phyloP scores from a whole-genome alignment of 64 coral and sea anemone species.

The Anthopleura sola region DNA sequence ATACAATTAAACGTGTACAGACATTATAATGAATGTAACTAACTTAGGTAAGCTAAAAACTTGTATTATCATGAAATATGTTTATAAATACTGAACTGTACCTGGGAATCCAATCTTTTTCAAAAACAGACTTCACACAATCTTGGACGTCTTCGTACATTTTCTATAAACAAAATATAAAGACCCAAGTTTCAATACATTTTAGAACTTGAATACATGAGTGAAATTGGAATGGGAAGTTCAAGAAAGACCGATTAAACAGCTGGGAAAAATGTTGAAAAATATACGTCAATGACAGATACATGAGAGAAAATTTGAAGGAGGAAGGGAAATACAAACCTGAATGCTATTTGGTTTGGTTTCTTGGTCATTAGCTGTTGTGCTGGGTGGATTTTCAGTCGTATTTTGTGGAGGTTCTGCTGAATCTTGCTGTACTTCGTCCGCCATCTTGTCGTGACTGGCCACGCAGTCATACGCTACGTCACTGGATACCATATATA shows the following conservation, averaged over 20 bases:
- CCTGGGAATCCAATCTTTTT: background rate
- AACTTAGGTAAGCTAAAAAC: too few relatives aligned
- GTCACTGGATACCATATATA: slow-evolving; percentile 33
- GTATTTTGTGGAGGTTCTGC: slow-evolving; percentile 12
- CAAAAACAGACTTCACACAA: slow-evolving; percentile 44
- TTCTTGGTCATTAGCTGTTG: background rate
- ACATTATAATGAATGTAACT: too few relatives aligned
- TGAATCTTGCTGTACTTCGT: background rate
- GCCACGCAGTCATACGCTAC: slow-evolving; percentile 66
- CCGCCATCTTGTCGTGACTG: slow-evolving; percentile 47
- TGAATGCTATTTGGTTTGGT: background rate
- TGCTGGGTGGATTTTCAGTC: background rate
- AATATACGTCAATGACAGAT: background rate
- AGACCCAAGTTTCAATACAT: background rate
- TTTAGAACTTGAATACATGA: background rate
- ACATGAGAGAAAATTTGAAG: background rate
- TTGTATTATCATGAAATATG: background rate
- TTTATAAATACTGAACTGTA: background rate
- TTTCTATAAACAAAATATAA: background rate
- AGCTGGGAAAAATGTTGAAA: background rate
- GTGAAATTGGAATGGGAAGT: background rate
- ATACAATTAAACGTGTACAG: background rate
- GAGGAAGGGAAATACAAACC: background rate
- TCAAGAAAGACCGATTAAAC: background rate
- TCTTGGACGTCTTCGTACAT: slow-evolving; percentile 36